Conservation (phyloP, 1,140 invertebrate species). For the Delia radicum region DNA sequence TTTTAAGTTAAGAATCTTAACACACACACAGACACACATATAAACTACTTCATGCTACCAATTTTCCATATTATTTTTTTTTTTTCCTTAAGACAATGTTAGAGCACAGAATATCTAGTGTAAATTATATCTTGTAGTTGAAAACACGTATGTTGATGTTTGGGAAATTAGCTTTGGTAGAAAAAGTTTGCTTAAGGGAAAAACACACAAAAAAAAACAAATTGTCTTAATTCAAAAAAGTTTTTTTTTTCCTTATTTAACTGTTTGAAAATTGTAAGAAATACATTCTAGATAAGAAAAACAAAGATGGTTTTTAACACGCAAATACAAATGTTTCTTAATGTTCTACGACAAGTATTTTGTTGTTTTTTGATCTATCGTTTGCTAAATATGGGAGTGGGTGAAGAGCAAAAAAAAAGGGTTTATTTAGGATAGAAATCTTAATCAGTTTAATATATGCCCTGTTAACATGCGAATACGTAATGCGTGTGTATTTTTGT, state of each 20-base stretch:
- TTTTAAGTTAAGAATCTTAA: background rate
- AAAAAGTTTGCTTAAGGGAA: constrained; percentile 11
- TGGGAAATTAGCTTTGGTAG: constrained; percentile 13
- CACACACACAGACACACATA: background rate
- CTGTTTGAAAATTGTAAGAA: background rate
- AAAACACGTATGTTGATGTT: constrained; percentile 15
- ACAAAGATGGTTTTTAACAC: constrained; percentile 16
- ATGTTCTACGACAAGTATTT: background rate
- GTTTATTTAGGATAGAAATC: constrained; percentile 10
- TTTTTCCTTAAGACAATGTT: background rate
- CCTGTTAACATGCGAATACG: constrained; percentile 16
- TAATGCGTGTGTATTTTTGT: background rate
- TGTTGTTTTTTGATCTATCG: background rate
- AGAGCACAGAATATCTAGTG: background rate
- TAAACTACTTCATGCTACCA: background rate
- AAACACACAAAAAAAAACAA: constrained; percentile 9
- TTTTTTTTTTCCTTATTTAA: background rate
- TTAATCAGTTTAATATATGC: constrained; percentile 21
- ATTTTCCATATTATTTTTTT: background rate
- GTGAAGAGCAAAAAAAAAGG: background rate
- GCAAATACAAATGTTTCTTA: constrained; percentile 4
- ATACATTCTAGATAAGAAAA: background rate
- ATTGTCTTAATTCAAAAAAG: background rate
- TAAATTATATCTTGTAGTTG: background rate
- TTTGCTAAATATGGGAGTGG: background rate